phyloP scores from a whole-genome alignment of 2,888 invertebrate genomes.

The Dysmachus trigonus region DNA sequence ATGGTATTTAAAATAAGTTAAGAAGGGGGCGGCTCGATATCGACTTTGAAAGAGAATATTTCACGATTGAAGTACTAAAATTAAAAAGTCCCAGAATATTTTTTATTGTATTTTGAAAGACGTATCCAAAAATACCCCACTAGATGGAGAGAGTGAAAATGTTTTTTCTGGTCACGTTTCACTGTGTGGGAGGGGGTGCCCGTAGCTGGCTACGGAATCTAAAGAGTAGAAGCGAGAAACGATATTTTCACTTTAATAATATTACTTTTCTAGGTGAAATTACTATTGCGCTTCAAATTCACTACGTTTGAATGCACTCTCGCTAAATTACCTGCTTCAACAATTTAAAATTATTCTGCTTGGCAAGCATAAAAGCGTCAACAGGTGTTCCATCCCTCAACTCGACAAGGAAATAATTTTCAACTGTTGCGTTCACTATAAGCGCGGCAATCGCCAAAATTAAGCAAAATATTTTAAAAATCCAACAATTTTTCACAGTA shows the following conservation, averaged over 20 bases:
- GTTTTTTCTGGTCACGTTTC: no score
- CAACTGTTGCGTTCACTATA: background rate
- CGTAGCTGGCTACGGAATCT: no score
- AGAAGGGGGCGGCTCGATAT: no score
- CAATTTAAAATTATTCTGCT: background rate
- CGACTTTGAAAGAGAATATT: no score
- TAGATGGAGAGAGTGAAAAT: no score
- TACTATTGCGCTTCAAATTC: background rate
- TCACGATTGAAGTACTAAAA: no score
- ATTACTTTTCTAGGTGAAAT: background rate
- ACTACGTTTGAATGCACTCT: background rate
- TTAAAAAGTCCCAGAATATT: no score
- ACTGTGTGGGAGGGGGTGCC: no score
- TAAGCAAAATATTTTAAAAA: background rate
- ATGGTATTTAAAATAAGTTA: no score
- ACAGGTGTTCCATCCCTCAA: conserved; percentile 10
- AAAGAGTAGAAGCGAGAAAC: no score
- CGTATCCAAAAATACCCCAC: no score
- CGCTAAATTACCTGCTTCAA: background rate
- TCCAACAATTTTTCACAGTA: background rate
- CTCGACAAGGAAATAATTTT: background rate
- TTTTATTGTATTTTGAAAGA: no score
- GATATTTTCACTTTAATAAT: background rate
- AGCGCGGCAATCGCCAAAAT: background rate
- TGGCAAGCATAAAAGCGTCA: background rate